These are phyloP conservation scores for Rynchops niger DNA, from an alignment of 2,113 vertebrate species.

Conservation along the genomic window DNA sequence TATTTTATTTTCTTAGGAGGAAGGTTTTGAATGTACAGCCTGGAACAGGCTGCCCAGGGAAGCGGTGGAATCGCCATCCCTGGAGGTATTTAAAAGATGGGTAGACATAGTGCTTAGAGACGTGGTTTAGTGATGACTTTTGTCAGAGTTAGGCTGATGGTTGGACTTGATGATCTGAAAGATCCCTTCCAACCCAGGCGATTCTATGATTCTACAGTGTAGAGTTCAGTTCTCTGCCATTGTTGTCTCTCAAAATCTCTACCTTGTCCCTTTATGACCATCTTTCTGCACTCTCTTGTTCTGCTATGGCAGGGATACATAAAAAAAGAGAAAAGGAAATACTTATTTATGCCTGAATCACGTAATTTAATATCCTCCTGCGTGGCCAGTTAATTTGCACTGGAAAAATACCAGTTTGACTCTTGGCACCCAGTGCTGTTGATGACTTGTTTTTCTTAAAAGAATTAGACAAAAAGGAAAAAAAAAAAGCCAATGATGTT, in stretches of 20 bases:
- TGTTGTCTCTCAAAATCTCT: not conserved
- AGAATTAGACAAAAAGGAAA: not conserved
- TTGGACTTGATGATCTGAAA: no score
- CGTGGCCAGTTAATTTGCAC: not conserved
- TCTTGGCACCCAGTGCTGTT: not conserved
- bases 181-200: no score
- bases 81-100: no score
- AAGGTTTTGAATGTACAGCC: not conserved
- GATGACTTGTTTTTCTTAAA: not conserved
- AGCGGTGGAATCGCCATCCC: no score
- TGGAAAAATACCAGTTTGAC: not conserved
- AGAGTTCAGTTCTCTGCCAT: not conserved
- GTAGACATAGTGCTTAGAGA: no score
- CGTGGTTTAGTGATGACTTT: no score
- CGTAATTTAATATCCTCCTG: not conserved
- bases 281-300: not conserved
- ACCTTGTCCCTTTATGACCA: rapidly evolving
- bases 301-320: not conserved
- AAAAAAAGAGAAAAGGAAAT: not conserved
- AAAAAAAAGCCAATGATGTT: not conserved
- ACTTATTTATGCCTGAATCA: not conserved
- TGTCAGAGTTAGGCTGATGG: no score
- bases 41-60: no score
- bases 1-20: not conserved
- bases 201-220: no score